Conservation (phyloP, 2,113 vertebrate species). For the Phyllostomus discolor region DNA sequence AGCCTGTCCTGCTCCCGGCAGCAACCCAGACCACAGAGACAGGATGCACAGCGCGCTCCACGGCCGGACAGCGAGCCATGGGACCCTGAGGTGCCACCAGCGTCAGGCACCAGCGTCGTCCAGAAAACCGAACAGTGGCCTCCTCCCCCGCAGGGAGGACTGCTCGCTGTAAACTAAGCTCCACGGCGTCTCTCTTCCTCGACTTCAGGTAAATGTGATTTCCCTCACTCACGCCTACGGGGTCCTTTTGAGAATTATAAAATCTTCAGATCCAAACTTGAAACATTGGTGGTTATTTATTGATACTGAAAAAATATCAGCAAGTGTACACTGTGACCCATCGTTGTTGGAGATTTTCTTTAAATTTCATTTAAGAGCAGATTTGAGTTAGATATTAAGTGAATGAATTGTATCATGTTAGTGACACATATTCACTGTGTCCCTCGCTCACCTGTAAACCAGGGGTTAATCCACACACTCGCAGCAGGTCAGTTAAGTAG, state of each 20-base stretch:
- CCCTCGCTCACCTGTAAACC: neutral
- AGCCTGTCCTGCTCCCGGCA: neutral
- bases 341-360: neutral
- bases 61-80: neutral
- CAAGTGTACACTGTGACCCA: neutral
- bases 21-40: neutral
- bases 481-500: neutral
- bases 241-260: neutral
- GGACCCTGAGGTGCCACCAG: neutral
- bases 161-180: neutral
- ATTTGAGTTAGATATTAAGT: neutral
- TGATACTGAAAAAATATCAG: neutral
- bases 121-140: too few species aligned
- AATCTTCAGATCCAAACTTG: neutral
- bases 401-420: too few species aligned
- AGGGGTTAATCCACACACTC: neutral
- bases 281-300: neutral
- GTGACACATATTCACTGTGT: neutral
- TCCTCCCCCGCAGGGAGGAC: fast-evolving
- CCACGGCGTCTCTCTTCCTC: neutral
- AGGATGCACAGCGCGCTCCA: neutral
- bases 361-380: neutral
- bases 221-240: neutral
- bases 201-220: neutral
- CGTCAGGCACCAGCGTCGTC: neutral